phyloP scores from a whole-genome alignment of 2,797 vertebrate genomes.

The Sphaeramia orbicularis region DNA sequence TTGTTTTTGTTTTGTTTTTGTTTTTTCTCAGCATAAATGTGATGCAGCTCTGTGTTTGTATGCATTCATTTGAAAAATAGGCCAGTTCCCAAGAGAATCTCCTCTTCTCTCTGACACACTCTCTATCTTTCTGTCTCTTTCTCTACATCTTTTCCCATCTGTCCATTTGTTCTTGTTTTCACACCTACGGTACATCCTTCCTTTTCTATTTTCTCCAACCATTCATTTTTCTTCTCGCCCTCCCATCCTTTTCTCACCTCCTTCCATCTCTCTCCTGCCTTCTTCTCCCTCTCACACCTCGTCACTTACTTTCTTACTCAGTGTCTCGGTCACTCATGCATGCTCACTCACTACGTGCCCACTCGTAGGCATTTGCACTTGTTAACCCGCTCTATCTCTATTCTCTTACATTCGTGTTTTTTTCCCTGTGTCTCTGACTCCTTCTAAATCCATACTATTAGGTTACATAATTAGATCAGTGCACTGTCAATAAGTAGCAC shows the following conservation, averaged over 20 bases:
- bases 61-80: slow-evolving; percentile 82
- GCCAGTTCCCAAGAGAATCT: slow-evolving; percentile 76
- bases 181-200: slow-evolving; percentile 36
- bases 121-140: background rate
- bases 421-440: background rate
- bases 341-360: slow-evolving; percentile 11
- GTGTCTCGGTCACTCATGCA: slow-evolving; percentile 19
- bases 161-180: slow-evolving; percentile 54
- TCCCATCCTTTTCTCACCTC: slow-evolving; percentile 58
- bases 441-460: slow-evolving; percentile 58
- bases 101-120: slow-evolving; percentile 14
- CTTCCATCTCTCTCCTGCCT: slow-evolving; percentile 16
- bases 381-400: slow-evolving; percentile 8
- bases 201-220: slow-evolving; percentile 36
- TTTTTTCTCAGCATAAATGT: slow-evolving; percentile 56
- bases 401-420: slow-evolving; percentile 24
- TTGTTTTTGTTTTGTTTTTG: background rate
- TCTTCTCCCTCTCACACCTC: slow-evolving; percentile 53
- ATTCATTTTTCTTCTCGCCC: slow-evolving; percentile 49
- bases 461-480: slow-evolving; percentile 54
- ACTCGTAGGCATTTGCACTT: slow-evolving; percentile 29
- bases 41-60: slow-evolving; percentile 53
- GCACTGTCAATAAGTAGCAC: slow-evolving; percentile 39
- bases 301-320: slow-evolving; percentile 41
- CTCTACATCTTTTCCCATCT: slow-evolving; percentile 27